Conservation (phyloP, 37 sponge, comb jelly and placozoan genomes). For the Agelas oroides region DNA sequence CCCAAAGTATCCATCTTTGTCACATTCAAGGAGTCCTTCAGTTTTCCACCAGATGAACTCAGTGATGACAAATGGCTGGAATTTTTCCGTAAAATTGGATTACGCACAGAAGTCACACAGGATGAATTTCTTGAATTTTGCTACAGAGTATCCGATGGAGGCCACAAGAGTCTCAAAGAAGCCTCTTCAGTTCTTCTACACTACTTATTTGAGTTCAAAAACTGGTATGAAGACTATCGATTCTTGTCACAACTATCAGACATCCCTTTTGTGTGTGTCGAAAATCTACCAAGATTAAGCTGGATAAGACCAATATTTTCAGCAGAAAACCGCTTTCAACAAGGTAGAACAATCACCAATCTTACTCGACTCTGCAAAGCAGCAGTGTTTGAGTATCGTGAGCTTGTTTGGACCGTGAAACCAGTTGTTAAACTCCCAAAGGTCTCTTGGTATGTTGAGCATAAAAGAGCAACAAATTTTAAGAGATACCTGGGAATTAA, state of each 20-base stretch:
- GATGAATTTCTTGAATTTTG: constrained; percentile 39
- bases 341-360: neutral
- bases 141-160: neutral
- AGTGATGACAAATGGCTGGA: constrained; percentile 12
- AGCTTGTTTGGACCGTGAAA: constrained; percentile 27
- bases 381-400: neutral
- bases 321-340: neutral
- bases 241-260: neutral
- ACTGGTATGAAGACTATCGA: neutral
- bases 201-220: neutral
- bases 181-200: constrained; percentile 14
- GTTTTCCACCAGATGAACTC: constrained; percentile 9
- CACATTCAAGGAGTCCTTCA: neutral
- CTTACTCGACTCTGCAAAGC: constrained; percentile 4
- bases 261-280: constrained; percentile 28
- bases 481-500: neutral
- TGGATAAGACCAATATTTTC: constrained; percentile 2
- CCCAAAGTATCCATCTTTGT: neutral
- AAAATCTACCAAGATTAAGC: neutral
- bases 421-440: constrained; percentile 9
- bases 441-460: neutral
- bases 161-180: neutral
- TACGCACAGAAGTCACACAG: neutral
- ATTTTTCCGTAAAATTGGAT: constrained; percentile 25
- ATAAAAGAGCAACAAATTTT: neutral